These are phyloP conservation scores for Sebastes oblongus DNA, from an alignment of 2,797 vertebrate genomes.

Conservation along the genomic window DNA sequence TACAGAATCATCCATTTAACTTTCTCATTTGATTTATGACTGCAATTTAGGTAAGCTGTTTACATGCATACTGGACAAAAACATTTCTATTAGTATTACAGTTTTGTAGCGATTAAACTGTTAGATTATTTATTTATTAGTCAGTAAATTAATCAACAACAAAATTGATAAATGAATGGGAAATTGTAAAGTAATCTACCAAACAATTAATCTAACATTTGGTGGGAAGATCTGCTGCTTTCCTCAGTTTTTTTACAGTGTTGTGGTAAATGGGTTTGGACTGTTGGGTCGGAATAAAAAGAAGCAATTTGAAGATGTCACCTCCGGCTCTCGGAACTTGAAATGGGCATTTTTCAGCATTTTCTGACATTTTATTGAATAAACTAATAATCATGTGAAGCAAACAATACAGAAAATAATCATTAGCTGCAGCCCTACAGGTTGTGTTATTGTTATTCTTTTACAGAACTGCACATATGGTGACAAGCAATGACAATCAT, in stretches of 20 bases:
- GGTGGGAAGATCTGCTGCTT: not conserved
- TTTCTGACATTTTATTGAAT: slow-evolving; percentile 6
- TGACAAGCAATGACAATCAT: not conserved
- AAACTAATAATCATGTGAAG: slow-evolving; percentile 1
- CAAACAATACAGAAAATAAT: slow-evolving; percentile 12
- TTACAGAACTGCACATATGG: not conserved
- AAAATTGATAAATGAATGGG: not conserved
- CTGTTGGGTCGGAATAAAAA: not conserved
- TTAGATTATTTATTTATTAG: not conserved
- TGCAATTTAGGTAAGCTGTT: not conserved
- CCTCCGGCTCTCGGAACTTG: not conserved
- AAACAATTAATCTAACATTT: not conserved
- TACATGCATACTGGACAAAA: not conserved
- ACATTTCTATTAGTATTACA: not conserved
- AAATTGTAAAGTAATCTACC: not conserved
- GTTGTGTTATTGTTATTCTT: not conserved
- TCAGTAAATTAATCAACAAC: not conserved
- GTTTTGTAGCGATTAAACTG: not conserved
- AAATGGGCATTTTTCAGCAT: slow-evolving; percentile 3
- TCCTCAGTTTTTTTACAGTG: not conserved
- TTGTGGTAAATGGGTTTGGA: not conserved
- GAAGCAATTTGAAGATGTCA: not conserved
- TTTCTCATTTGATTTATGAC: not conserved
- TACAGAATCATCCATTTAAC: not conserved
- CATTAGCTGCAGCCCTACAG: not conserved